These are phyloP conservation scores for Drosophila emarginata DNA, from an alignment of 2,888 invertebrate species.

Conservation along the genomic window DNA sequence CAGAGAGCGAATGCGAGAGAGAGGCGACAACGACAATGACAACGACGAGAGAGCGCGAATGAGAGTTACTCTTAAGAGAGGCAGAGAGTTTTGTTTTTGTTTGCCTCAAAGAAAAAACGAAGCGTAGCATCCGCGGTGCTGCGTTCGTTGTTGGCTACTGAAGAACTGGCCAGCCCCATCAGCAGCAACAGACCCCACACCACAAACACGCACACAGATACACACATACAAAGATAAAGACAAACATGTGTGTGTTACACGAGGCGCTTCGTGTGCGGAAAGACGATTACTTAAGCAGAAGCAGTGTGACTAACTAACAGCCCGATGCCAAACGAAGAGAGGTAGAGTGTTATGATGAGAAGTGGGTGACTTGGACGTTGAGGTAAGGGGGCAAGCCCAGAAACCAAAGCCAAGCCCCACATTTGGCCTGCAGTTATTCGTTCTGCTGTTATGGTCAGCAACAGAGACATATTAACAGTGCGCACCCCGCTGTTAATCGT, in stretches of 20 bases:
- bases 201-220: slow-evolving; percentile 33
- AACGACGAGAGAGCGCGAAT: slow-evolving; percentile 27
- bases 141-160: slow-evolving; percentile 64
- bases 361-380: not conserved
- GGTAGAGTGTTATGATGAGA: not conserved
- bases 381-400: not conserved
- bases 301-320: slow-evolving; percentile 55
- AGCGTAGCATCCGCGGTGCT: slow-evolving; percentile 75
- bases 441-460: slow-evolving; percentile 27
- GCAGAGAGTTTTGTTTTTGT: slow-evolving; percentile 38
- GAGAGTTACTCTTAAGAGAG: slow-evolving; percentile 62
- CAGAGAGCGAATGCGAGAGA: slow-evolving; percentile 27
- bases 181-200: slow-evolving; percentile 27
- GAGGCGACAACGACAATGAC: not conserved
- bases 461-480: slow-evolving; percentile 25
- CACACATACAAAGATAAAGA: slow-evolving; percentile 14
- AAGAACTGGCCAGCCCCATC: slow-evolving; percentile 56
- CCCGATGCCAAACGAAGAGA: slow-evolving; percentile 35
- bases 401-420: slow-evolving; percentile 53
- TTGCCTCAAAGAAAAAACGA: slow-evolving; percentile 63
- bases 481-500: slow-evolving; percentile 34
- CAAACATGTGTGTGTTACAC: slow-evolving; percentile 40
- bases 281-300: slow-evolving; percentile 60
- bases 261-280: slow-evolving; percentile 31
- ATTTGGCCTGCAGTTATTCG: slow-evolving; percentile 34